Evolutionary conservation across 2,888 invertebrate genomes (phyloP).

Genomic region (Drosophila subquinaria): DNA sequence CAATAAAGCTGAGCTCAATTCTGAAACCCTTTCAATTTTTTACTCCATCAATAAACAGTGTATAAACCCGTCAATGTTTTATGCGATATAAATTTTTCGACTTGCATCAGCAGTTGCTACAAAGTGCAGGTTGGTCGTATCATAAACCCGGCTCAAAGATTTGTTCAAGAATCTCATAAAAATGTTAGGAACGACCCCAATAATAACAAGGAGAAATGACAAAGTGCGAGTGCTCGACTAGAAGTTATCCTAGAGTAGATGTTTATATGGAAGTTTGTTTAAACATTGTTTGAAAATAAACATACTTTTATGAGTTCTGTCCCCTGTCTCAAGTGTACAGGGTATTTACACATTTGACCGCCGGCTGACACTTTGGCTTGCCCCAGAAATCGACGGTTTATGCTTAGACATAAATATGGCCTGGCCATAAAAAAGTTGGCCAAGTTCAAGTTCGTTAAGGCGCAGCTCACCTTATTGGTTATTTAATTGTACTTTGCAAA

Average conservation of each 20-base stretch:
- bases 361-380: slow-evolving; percentile 35
- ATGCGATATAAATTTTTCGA: slow-evolving; percentile 60
- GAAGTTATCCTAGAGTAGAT: neutral
- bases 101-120: slow-evolving; percentile 69
- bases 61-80: slow-evolving; percentile 45
- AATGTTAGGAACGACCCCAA: slow-evolving; percentile 15
- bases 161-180: slow-evolving; percentile 72
- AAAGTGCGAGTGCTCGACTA: neutral
- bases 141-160: slow-evolving; percentile 59
- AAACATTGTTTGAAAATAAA: neutral
- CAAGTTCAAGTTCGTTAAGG: slow-evolving; percentile 52
- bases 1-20: slow-evolving; percentile 28
- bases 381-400: slow-evolving; percentile 34
- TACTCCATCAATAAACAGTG: slow-evolving; percentile 62
- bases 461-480: slow-evolving; percentile 62
- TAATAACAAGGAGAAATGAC: slow-evolving; percentile 30
- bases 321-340: slow-evolving; percentile 6
- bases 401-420: slow-evolving; percentile 67
- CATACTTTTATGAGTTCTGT: too few species aligned
- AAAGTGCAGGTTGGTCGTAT: slow-evolving; percentile 38
- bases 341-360: slow-evolving; percentile 21
- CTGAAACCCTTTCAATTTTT: slow-evolving; percentile 47
- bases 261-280: too few species aligned
- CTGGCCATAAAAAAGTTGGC: slow-evolving; percentile 64
- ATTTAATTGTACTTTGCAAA: slow-evolving; percentile 72